Evolutionary conservation across 2,888 invertebrate species (phyloP).

Genomic region (Nomada hirtipes): DNA sequence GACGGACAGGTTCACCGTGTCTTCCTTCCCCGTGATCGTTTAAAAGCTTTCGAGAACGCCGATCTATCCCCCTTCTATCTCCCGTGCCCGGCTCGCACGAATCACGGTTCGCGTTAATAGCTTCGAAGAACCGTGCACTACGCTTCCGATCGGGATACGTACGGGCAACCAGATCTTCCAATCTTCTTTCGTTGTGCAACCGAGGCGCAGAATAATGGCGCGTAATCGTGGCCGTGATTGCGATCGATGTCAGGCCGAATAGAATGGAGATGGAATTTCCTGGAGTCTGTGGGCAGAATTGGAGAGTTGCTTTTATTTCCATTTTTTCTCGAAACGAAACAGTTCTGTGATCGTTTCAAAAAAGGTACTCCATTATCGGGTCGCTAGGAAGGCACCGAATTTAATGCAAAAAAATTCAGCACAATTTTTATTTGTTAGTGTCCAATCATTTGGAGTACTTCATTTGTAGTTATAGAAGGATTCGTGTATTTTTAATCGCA

Average conservation of each 20-base stretch:
- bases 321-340: too few species aligned
- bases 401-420: too few species aligned
- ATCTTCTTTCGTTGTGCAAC: constrained; percentile 35
- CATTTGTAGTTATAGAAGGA: constrained; percentile 76
- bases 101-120: constrained; percentile 72
- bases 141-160: constrained; percentile 59
- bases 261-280: not conserved
- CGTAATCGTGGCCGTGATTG: constrained; percentile 30
- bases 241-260: constrained; percentile 12
- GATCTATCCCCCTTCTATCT: constrained; percentile 14
- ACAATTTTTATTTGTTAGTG: too few species aligned
- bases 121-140: constrained; percentile 60
- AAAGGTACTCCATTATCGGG: too few species aligned
- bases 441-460: constrained; percentile 76
- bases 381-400: too few species aligned
- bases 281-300: not conserved
- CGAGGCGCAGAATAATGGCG: constrained; percentile 31
- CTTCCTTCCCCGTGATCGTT: constrained; percentile 71
- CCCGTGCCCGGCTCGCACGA: constrained; percentile 40
- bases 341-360: not conserved
- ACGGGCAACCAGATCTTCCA: constrained; percentile 31
- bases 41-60: constrained; percentile 75
- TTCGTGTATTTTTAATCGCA: constrained; percentile 77
- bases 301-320: too few species aligned
- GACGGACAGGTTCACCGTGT: constrained; percentile 78